These are phyloP conservation scores for Sminthurinus aureus DNA, from an alignment of 2,888 invertebrate species.

Conservation along the genomic window DNA sequence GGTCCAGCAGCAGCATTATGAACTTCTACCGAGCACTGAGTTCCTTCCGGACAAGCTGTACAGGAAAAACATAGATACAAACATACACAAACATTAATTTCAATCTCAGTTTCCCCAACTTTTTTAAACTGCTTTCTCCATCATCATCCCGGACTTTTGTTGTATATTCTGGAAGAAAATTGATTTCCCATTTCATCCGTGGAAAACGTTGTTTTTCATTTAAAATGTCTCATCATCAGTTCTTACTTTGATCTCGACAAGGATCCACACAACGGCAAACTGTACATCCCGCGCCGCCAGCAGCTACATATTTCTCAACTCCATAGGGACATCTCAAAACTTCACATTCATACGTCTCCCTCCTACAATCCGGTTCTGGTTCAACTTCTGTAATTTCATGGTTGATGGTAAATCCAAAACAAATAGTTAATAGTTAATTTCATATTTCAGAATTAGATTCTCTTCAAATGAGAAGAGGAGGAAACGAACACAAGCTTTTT, in stretches of 20 bases:
- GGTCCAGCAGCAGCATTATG: conserved; percentile 63
- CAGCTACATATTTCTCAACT: conserved; percentile 70
- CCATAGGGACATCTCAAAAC: conserved; percentile 75
- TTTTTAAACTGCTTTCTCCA: too few species aligned
- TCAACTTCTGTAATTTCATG: not conserved
- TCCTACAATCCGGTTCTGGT: conserved; percentile 41
- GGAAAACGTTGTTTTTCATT: too few species aligned
- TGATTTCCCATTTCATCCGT: too few species aligned
- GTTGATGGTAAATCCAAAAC: not conserved
- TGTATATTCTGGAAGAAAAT: too few species aligned
- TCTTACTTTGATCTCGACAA: conserved; percentile 67
- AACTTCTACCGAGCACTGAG: conserved; percentile 75
- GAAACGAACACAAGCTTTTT: not conserved
- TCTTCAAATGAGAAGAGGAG: not conserved
- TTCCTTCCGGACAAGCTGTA: conserved; percentile 69
- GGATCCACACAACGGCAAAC: conserved; percentile 80
- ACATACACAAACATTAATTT: too few species aligned
- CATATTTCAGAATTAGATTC: too few species aligned
- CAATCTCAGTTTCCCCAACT: too few species aligned
- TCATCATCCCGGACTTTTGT: too few species aligned
- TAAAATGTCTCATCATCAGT: too few species aligned
- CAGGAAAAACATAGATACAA: too few species aligned
- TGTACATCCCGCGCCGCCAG: conserved; percentile 69
- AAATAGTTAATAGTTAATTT: not conserved
- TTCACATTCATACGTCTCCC: conserved; percentile 36